Evolutionary conservation across 92 coral and sea anemone species (phyloP), one percentile per base, ranked within the genome.

Genomic region (Paramuricea clavata): DNA sequence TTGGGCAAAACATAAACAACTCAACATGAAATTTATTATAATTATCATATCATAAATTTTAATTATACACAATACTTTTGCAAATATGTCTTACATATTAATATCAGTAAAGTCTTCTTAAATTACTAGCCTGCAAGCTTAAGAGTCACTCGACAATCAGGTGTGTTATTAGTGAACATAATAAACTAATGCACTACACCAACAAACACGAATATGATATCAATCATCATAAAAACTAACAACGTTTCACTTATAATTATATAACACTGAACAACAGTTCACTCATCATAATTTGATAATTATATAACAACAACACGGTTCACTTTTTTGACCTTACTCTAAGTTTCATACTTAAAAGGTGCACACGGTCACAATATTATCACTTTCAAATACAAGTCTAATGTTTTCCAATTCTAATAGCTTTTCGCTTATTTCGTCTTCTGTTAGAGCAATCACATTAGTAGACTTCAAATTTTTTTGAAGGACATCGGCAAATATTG

Each of bases 1-100:
- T n/a, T n/a, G n/a, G n/a, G n/a, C n/a, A n/a, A n/a, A n/a, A n/a
- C n/a, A n/a, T n/a, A n/a, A n/a, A n/a, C n/a, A 49, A 49, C 15
- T 49, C 59, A 49, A 49, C 12, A 49, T 49, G 22, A 49, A 49
- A 49, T 49, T 16, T n/a, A 49, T 49, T 49, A 19, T 49, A 49
- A 49, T 49, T 49, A 49, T 49, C 59, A 49, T 49, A 49, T 49
- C 59, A 49, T 49, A 49, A n/a, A n/a, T n/a, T n/a, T n/a, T n/a
- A n/a, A n/a, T n/a, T n/a, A n/a, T 49, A 49, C 59, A 49, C 59
- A 19, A 49, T 16, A 49, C 59, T 49, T 49, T 49, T 49, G 59
- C 59, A 49, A 49, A 49, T 12, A 49, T 49, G 22, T 49, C n/a
- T 49, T 49, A 49, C 12, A 49, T 49, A 49, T 12, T 49, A 49